These are phyloP conservation scores for Laterallus jamaicensis DNA, from an alignment of 2,113 vertebrate genomes.

Conservation along the genomic window DNA sequence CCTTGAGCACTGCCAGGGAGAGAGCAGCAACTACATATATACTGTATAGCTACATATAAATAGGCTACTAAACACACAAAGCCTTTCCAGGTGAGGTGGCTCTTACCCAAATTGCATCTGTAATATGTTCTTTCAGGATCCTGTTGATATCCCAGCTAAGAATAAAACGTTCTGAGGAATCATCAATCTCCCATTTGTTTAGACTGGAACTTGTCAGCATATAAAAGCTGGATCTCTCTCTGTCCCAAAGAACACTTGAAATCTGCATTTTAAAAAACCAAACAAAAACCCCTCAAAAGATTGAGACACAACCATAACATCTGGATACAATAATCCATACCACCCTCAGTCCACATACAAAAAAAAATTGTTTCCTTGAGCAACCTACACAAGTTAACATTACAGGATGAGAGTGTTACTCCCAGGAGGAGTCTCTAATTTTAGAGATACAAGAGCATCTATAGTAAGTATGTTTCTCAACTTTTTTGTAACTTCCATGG, in stretches of 20 bases:
- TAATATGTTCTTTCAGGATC: slow-evolving; percentile 84
- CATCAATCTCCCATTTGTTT: slow-evolving; percentile 91
- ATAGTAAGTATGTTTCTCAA: neutral
- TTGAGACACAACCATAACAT: neutral
- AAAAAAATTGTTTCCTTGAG: neutral
- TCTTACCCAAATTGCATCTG: slow-evolving; percentile 94
- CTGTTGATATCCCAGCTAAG: slow-evolving; percentile 86
- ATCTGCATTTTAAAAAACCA: slow-evolving; percentile 76
- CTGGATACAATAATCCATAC: neutral
- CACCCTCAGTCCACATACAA: neutral
- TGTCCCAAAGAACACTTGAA: slow-evolving; percentile 85
- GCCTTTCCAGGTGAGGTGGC: neutral
- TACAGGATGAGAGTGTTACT: neutral
- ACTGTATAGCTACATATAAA: neutral
- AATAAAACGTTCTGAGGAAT: slow-evolving; percentile 82
- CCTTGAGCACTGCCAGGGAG: too few relatives aligned
- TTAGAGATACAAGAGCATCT: neutral
- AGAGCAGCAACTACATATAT: too few relatives aligned
- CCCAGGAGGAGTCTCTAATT: neutral
- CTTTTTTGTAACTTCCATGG: neutral
- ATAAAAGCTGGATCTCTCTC: slow-evolving; percentile 80
- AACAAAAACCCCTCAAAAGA: neutral
- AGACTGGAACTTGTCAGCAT: slow-evolving; percentile 84
- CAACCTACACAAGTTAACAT: neutral
- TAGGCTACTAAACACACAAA: neutral